Evolutionary conservation across 2,888 invertebrate species (phyloP).

Genomic region (Pollenia labialis): DNA sequence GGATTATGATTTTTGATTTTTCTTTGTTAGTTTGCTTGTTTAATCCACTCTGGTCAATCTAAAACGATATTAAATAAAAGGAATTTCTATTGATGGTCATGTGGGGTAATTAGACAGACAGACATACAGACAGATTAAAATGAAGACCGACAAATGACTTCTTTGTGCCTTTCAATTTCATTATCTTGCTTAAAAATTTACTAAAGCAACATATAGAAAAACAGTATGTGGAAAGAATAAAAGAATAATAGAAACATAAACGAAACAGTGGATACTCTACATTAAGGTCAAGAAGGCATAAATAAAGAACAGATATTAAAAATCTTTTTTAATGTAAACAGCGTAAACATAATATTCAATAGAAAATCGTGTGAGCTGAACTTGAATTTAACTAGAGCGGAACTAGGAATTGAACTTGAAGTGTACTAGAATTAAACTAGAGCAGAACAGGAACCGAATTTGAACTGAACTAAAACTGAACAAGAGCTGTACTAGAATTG

Average conservation of each 20-base stretch:
- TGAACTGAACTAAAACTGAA: too few relatives aligned
- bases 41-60: background rate
- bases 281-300: too few relatives aligned
- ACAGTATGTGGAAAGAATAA: conserved; percentile 12
- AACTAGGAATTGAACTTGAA: too few relatives aligned
- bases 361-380: too few relatives aligned
- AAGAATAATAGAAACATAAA: background rate
- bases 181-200: conserved; percentile 37
- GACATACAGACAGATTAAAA: background rate
- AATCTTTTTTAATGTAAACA: too few relatives aligned
- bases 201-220: conserved; percentile 36
- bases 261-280: background rate
- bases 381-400: too few relatives aligned
- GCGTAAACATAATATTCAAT: too few relatives aligned
- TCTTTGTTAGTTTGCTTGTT: background rate
- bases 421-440: too few relatives aligned
- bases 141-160: conserved; percentile 1
- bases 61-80: conserved; percentile 18
- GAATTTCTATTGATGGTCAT: conserved; percentile 14
- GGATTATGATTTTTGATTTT: conserved; percentile 26
- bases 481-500: too few relatives aligned
- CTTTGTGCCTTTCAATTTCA: conserved; percentile 34
- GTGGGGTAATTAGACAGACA: background rate
- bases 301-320: background rate
- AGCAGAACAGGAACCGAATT: too few relatives aligned